Base-by-base conservation (phyloP, 1,140 invertebrate genomes). In the Drosophila simulans region DNA sequence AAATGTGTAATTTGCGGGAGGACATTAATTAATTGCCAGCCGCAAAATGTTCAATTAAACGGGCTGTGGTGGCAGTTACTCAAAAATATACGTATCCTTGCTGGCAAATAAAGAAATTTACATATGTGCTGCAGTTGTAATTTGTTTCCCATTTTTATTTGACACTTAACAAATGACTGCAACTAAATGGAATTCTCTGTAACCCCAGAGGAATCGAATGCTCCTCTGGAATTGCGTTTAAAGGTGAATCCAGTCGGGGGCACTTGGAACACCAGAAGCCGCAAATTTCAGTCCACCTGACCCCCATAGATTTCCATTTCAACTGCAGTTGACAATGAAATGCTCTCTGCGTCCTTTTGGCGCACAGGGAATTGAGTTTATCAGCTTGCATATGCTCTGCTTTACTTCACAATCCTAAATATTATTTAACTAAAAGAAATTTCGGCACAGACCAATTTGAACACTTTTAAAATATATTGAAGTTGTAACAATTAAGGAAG, bases 41-140 rank as follows among this genome's bases (percentile, higher is more conserved):
- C 43, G 27, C 64, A 64, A 68, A 68, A 43, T 43, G 59, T 25
- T 20, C 51, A 68, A 68, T 70, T 68, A 70, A 68, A 53, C 42
- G 35, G 8, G 1, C 34, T 66, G 60, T 15, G 62, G 53, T 22
- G 20, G 27, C 49, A 45, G 22, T 52, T 52, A 42, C 12, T 31
- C 31, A 60, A 27, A 13, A 25, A 22, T 20, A 20, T 37, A 15
- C 11, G 25, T 2, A 31, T 31, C 27, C 27, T 31, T 31, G 27
- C 27, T 8, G 7, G 27, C 27, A 31, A 31, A 31, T 31, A 31
- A 31, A 31, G n/a, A 11, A 20, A 55, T 31, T 31, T 35, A 65
- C 64, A 37, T 64, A 37, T 68, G 17, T 59, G 17, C 39, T 63
- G 59, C 59, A 59, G 25, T 51, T 42, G 45, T 43, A 35, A 58